A percentile compares a stretch with the other conserved stretches of the same genome.
phyloP scores from a whole-genome alignment of 1,140 invertebrate species.

The Paralvinella palmiformis region DNA sequence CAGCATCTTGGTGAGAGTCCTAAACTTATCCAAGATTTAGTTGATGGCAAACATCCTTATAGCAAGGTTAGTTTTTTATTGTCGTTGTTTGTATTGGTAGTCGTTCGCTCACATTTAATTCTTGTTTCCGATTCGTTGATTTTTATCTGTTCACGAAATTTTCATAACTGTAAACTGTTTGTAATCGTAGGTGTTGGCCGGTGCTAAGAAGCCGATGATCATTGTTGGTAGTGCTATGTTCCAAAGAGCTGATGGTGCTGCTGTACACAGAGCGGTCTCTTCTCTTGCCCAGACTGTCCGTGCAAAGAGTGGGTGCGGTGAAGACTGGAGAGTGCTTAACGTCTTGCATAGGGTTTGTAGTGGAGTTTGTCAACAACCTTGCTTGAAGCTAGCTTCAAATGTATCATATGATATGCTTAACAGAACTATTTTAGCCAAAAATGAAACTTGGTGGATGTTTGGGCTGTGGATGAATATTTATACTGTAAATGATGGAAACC shows the following conservation, averaged over 20 bases:
- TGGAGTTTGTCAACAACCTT: too few species aligned
- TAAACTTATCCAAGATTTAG: slow-evolving; percentile 66
- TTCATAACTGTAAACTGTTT: too few species aligned
- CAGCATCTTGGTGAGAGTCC: slow-evolving; percentile 78
- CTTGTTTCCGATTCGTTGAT: too few species aligned
- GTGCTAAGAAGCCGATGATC: slow-evolving; percentile 83
- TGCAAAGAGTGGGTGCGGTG: slow-evolving; percentile 26
- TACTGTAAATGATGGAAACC: too few species aligned
- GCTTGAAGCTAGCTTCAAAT: too few species aligned
- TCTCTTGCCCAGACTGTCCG: background rate
- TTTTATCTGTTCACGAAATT: too few species aligned
- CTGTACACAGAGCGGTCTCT: slow-evolving; percentile 40
- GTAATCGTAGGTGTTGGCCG: slow-evolving; percentile 63
- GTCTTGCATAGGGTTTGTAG: slow-evolving; percentile 80
- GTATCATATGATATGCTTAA: too few species aligned
- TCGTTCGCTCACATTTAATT: background rate
- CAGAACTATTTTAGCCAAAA: too few species aligned
- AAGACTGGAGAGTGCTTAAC: slow-evolving; percentile 77
- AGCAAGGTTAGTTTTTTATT: slow-evolving; percentile 47
- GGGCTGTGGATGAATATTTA: too few species aligned
- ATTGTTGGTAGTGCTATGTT: slow-evolving; percentile 83
- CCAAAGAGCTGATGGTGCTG: slow-evolving; percentile 69
- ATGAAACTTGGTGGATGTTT: too few species aligned
- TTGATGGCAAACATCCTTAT: slow-evolving; percentile 69
- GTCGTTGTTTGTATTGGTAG: background rate